phyloP scores from a whole-genome alignment of 2,113 vertebrate genomes.

The Peromyscus polionotus region DNA sequence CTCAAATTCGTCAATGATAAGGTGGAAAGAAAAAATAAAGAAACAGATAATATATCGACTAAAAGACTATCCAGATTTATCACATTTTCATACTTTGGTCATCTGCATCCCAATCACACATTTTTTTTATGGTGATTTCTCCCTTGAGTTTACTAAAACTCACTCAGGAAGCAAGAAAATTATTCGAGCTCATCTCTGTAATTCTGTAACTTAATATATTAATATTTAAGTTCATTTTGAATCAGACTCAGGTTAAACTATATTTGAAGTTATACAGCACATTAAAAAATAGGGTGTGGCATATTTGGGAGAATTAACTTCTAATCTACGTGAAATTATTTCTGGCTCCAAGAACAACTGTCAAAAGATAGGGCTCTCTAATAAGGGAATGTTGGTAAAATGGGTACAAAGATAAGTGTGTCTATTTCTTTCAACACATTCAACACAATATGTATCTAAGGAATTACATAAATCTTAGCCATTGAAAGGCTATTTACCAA shows the following conservation, averaged over 20 bases:
- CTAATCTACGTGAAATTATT: neutral
- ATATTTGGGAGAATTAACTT: conserved; percentile 14
- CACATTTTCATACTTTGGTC: neutral
- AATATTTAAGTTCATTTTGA: neutral
- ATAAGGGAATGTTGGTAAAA: conserved; percentile 27
- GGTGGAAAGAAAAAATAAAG: conserved; percentile 8
- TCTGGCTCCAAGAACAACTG: neutral
- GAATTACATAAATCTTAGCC: neutral
- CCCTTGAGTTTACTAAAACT: neutral
- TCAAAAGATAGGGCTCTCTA: neutral
- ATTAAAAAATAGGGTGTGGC: neutral
- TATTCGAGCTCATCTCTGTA: neutral
- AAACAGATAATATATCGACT: neutral
- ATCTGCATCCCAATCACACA: neutral
- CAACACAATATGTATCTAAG: neutral
- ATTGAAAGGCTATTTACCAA: neutral
- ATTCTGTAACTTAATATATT: neutral
- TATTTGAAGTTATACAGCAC: neutral
- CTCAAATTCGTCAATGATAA: conserved; percentile 53
- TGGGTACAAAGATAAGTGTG: neutral
- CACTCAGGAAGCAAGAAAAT: neutral
- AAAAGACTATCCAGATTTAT: neutral
- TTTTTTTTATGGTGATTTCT: neutral
- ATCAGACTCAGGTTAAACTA: neutral
- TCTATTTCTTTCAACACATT: neutral